Evolutionary conservation across 2,888 invertebrate species (phyloP).

Genomic region (Xylophagus ater): DNA sequence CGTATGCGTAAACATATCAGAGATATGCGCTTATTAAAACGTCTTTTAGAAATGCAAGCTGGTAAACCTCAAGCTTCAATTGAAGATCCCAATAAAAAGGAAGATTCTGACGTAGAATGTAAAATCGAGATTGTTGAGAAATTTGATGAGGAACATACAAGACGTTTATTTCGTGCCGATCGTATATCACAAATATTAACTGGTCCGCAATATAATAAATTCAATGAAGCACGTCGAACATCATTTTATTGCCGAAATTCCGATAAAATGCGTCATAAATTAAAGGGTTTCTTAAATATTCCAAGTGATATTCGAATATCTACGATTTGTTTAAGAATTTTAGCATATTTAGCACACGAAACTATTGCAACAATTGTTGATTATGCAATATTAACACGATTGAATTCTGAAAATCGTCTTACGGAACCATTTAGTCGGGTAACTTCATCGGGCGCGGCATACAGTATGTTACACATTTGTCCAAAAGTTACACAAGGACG

Average conservation of each 20-base stretch:
- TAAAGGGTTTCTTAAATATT: constrained; percentile 53
- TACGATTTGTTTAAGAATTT: constrained; percentile 57
- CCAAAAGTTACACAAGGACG: constrained; percentile 41
- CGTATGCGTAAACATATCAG: constrained; percentile 63
- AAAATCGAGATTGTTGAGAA: constrained; percentile 43
- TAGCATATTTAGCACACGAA: constrained; percentile 80
- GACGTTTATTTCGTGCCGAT: constrained; percentile 46
- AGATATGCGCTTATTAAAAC: constrained; percentile 42
- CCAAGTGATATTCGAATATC: constrained; percentile 51
- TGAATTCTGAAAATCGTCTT: constrained; percentile 56
- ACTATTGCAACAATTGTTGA: constrained; percentile 83
- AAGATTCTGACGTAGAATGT: constrained; percentile 44
- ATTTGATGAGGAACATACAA: constrained; percentile 36
- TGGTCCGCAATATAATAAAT: constrained; percentile 59
- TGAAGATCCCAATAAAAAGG: constrained; percentile 35
- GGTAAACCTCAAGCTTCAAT: constrained; percentile 28
- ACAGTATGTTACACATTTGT: constrained; percentile 37
- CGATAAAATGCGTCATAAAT: constrained; percentile 44
- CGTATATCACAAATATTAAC: constrained; percentile 46
- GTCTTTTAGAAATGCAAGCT: constrained; percentile 31
- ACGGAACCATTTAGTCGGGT: constrained; percentile 61
- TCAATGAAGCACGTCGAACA: constrained; percentile 63
- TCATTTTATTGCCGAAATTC: constrained; percentile 52
- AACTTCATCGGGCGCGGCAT: constrained; percentile 33
- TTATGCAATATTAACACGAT: constrained; percentile 65